Evolutionary conservation across 30 jellyfish, hydroid and myxozoan genomes (phyloP), one percentile per base, ranked within the genome.

Genomic region (Nemopilema nomurai): DNA sequence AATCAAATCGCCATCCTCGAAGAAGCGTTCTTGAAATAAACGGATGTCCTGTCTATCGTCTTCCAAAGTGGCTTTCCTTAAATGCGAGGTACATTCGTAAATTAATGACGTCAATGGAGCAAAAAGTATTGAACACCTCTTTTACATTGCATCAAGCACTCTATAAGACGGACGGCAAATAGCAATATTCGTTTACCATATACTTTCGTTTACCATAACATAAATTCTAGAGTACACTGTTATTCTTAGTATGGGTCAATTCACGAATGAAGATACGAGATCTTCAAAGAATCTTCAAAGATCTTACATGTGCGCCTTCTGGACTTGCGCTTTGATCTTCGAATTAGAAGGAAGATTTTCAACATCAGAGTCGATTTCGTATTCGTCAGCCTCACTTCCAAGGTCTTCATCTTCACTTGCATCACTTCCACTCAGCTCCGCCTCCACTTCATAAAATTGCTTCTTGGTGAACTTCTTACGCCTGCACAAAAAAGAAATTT

Each of bases 381-480:
- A 93, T 50, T 93, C 98, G 68, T 93, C 97, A 31, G 81, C 80
- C 77, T 93, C 98, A 71, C 98, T 93, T 3, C 97, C 98, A 30
- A 88, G 89, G 63, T 93, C 98, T 25, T 93, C 98, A 50, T 88
- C 98, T 16, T 97, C 93, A 28, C 96, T 96, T 17, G 83, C 92
- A 75, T 93, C 98, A 62, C 97, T 87, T 17, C 98, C 98, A 51
- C 97, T 89, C 18, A 93, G 91, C 69, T 93, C 97, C 1, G 98
- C 98, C 77, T 93, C 98, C 16, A 87, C 93, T 71, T 93, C 98
- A 51, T 85, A 83, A 62, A 93, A 93, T 22, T 67, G 87, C 32
- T 83, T 83, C 82, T 88, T 93, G 16, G 93, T 63, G 78, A 79
- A 87, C 50, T 51, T 79, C 79, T 90, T 84, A 1, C 28, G 6